Percentiles rank a stretch among this genome's conserved stretches.
phyloP scores from a whole-genome alignment of 1,140 invertebrate genomes.

The Schlechtendalia chinensis region DNA sequence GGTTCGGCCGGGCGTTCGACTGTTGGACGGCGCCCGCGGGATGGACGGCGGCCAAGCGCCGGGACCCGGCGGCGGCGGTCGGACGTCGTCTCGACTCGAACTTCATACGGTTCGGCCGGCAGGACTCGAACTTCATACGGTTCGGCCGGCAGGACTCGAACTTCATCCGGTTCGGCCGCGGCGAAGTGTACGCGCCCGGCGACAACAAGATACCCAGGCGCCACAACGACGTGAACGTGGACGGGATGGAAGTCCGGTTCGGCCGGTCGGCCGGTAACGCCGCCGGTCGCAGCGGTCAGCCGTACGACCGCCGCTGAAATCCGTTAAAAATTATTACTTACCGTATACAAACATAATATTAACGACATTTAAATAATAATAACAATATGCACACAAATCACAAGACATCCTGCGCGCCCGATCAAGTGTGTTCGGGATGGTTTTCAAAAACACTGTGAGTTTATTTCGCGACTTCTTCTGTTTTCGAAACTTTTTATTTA shows the following conservation, averaged over 20 bases:
- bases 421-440: too few relatives aligned
- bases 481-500: too few relatives aligned
- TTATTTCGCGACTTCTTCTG: too few relatives aligned
- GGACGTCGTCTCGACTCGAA: slow-evolving; percentile 49
- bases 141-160: slow-evolving; percentile 50
- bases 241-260: slow-evolving; percentile 40
- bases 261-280: background rate
- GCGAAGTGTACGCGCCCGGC: slow-evolving; percentile 44
- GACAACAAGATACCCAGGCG: slow-evolving; percentile 39
- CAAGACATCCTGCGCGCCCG: too few relatives aligned
- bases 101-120: slow-evolving; percentile 51
- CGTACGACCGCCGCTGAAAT: slow-evolving; percentile 11
- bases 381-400: too few relatives aligned
- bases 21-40: slow-evolving; percentile 58
- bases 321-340: too few relatives aligned
- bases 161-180: slow-evolving; percentile 53
- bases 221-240: slow-evolving; percentile 36
- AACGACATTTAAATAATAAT: too few relatives aligned
- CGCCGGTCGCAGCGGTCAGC: background rate
- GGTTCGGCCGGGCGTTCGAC: slow-evolving; percentile 52
- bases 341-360: background rate
- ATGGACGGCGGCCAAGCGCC: slow-evolving; percentile 62
- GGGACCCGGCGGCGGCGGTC: background rate
- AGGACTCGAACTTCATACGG: slow-evolving; percentile 51
- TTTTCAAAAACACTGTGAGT: too few relatives aligned